Evolutionary conservation across 2,888 invertebrate species (phyloP), one percentile per base, ranked within the genome.

Genomic region (Lacanobia oleracea): DNA sequence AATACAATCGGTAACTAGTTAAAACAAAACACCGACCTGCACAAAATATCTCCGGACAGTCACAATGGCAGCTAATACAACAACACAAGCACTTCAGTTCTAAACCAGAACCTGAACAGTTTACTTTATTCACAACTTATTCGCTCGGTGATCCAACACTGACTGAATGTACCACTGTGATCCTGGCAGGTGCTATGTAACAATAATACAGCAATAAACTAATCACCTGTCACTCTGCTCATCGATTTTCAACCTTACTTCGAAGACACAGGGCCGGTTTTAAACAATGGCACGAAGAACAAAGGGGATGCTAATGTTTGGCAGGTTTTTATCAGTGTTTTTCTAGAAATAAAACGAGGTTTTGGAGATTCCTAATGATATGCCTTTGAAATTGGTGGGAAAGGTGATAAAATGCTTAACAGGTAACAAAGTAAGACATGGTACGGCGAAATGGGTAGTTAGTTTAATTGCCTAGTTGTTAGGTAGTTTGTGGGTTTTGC

Each of bases 21-120:
- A 65, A 73, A 69, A 73, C 14, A 71, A 59, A 78, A 79, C 59
- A 81, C 81, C 16, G 57, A 87, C 84, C 86, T 81, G 23, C 6
- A 71, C 77, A 78, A 81, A 71, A 78, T 81, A 86, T 87, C 82
- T 79, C 75, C 80, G 67, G 56, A 40, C 68, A 8, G 71, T 63
- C 67, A 79, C 80, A 86, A 82, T 81, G 75, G 69, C 43, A 60
- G 59, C 53, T 56, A 40, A 83, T 84, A 76, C 77, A 83, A 82
- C 64, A 84, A 84, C 77, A 82, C 75, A 62, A 3, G 3, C 81
- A 78, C 79, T 75, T 53, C 4, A 18, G 12, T 62, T 64, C 53
- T 70, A 21, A 18, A 65, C 12, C 37, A 33, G 18, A 27, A 62
- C 2, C 9, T 33, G 1, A 64, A 14, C 23, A 59, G 10, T 63